Base-by-base conservation (phyloP, 2,888 invertebrate species). In the Gerris lacustris region DNA sequence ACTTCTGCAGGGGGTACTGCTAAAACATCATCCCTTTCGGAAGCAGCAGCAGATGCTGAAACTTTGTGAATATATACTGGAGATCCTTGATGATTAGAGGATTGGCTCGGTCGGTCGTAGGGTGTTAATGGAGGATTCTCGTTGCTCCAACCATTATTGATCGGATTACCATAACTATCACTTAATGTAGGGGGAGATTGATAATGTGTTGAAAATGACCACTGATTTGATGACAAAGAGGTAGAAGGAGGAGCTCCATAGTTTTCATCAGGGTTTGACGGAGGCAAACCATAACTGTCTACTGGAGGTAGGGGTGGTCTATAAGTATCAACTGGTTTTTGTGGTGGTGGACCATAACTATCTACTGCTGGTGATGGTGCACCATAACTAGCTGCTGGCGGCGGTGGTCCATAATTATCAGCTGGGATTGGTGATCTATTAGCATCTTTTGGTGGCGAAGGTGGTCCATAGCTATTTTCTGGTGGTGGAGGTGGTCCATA, bases 321-420 rank as follows among this genome's bases (percentile, higher is more conserved):
- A 31, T 31, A 31, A 31, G 31, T 31, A 31, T 31, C 31, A 31
- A 31, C 4, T 31, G 31, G 31, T 31, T 31, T 4, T 31, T 31
- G 31, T 31, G 31, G 31, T 31, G 31, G 31, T 31, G 31, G 31
- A 4, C 31, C 31, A 31, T 31, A 31, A 31, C 31, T 31, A 31
- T 31, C 31, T 31, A 15, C 31, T 2, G 31, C 2, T 31, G 31
- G 31, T 31, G 31, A 31, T 31, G 31, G 31, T 31, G 31, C 31
- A 31, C 31, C 31, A 31, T 31, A 31, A 31, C 31, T 31, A 31
- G 4, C 31, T 31, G 55, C 9, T 55, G 9, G 55, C 18, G 47
- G 66, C 6, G 69, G 71, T 9, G 71, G 55, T 11, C 72, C 69
- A 77, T 76, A 43, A 79, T 79, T 70, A 79, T 80, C 70, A 80